These are phyloP conservation scores for Nesogale talazaci DNA, from an alignment of 2,113 vertebrate species.

Conservation along the genomic window DNA sequence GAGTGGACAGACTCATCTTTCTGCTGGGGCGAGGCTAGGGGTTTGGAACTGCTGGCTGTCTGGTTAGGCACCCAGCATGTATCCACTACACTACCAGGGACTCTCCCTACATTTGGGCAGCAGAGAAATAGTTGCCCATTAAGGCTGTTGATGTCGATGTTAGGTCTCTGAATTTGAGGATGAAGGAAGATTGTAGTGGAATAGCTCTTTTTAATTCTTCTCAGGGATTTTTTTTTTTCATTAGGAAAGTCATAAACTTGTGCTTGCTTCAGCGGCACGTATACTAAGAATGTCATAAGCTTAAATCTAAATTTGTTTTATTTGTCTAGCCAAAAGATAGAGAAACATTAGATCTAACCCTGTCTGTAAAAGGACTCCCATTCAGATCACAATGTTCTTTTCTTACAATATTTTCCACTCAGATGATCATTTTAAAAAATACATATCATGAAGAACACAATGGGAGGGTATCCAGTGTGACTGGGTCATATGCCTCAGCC, in stretches of 20 bases:
- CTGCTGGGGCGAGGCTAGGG: no score
- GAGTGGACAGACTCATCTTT: no score
- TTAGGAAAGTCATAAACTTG: background rate
- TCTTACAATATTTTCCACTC: no score
- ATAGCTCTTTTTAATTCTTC: conserved; percentile 19
- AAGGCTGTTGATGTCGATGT: background rate
- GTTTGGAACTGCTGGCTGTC: no score
- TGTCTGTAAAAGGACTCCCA: background rate
- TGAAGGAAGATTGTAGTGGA: background rate
- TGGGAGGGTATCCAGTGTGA: no score
- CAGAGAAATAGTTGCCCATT: background rate
- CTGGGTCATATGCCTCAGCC: fast-evolving
- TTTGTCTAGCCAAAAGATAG: background rate
- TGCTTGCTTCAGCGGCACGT: no score
- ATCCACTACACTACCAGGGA: no score
- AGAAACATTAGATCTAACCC: background rate
- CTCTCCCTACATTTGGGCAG: background rate
- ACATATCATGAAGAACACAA: background rate
- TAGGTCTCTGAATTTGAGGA: background rate
- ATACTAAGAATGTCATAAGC: no score
- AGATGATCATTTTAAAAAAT: no score
- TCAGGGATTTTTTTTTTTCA: background rate
- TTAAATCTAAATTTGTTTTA: background rate
- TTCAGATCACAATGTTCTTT: conserved; percentile 3
- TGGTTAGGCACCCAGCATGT: no score